These are phyloP conservation scores for Meriones unguiculatus DNA, from an alignment of 2,113 vertebrate species.

Conservation along the genomic window DNA sequence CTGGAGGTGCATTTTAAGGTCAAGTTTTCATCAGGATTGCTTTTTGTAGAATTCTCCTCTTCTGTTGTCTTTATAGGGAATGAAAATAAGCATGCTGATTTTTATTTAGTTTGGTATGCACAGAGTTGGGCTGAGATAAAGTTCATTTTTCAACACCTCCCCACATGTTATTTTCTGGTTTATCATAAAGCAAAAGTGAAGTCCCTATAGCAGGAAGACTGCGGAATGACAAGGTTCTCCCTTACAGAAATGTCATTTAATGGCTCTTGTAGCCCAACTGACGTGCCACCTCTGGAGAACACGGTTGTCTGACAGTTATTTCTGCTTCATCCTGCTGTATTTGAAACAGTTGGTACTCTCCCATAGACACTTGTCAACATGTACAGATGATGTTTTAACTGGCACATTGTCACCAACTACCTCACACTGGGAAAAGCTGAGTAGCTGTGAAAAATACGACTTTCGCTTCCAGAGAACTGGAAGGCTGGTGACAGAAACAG, in stretches of 20 bases:
- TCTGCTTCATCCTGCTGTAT: constrained; percentile 76
- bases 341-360: constrained; percentile 81
- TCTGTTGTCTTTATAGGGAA: constrained; percentile 38
- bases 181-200: constrained; percentile 20
- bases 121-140: background rate
- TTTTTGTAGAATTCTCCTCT: constrained; percentile 13
- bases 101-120: background rate
- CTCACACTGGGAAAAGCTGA: constrained; percentile 78
- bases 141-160: background rate
- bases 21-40: background rate
- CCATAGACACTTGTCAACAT: constrained; percentile 84
- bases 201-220: constrained; percentile 37
- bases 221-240: constrained; percentile 57
- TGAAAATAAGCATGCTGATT: background rate
- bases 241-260: constrained; percentile 72
- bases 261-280: constrained; percentile 66
- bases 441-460: constrained; percentile 82
- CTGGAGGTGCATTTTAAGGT: background rate
- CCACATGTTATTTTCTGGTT: constrained; percentile 50
- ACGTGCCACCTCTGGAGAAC: constrained; percentile 79
- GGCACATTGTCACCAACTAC: constrained; percentile 84
- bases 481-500: constrained; percentile 76
- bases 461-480: constrained; percentile 76
- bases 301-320: constrained; percentile 65
- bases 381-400: constrained; percentile 86